Percentiles rank a stretch among this genome's conserved stretches.
phyloP scores from a whole-genome alignment of 64 coral and sea anemone genomes.

The Dendronephthya gigantea region DNA sequence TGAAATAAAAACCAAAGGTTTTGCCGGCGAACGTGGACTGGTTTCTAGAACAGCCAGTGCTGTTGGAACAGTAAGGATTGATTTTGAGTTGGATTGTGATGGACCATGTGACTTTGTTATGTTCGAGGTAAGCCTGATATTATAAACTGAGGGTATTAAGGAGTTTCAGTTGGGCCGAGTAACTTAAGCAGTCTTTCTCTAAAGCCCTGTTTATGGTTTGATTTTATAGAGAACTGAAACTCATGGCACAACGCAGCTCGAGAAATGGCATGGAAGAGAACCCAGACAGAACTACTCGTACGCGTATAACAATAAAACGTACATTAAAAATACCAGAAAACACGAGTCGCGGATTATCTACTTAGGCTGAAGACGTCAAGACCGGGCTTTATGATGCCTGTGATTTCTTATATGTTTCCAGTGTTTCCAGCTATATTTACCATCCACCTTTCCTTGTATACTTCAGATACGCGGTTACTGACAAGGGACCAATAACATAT shows the following conservation, averaged over 20 bases:
- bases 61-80: neutral
- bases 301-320: too few relatives aligned
- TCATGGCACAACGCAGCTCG: neutral
- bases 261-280: neutral
- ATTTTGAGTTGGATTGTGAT: constrained; percentile 17
- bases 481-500: neutral
- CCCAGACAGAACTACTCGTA: neutral
- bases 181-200: too few relatives aligned
- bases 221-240: neutral
- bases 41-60: constrained; percentile 3
- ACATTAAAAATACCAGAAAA: too few relatives aligned
- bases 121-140: neutral
- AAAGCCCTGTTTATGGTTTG: neutral
- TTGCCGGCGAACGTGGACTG: neutral
- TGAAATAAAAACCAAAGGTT: neutral
- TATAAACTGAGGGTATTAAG: neutral
- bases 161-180: too few relatives aligned
- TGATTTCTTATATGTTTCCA: too few relatives aligned
- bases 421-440: too few relatives aligned
- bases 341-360: too few relatives aligned
- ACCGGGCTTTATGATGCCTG: too few relatives aligned
- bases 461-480: neutral
- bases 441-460: neutral
- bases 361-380: too few relatives aligned
- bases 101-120: neutral